phyloP scores from a whole-genome alignment of 2,888 invertebrate genomes.

The Stenchaetothrips biformis region DNA sequence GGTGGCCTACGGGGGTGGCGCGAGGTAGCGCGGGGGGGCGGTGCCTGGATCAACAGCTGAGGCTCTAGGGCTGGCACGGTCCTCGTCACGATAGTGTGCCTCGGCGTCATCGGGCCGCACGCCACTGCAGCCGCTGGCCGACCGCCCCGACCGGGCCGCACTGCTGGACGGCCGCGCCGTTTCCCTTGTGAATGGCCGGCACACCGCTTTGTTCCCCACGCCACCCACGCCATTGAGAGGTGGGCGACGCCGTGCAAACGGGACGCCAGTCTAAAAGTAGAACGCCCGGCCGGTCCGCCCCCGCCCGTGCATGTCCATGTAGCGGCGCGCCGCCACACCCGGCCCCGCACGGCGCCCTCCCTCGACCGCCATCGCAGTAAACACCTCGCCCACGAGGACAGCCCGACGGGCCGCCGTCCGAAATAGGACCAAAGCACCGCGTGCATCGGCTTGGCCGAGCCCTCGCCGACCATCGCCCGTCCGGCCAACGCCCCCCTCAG shows the following conservation, averaged over 20 bases:
- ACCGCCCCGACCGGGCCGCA: background rate
- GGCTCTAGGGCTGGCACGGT: background rate
- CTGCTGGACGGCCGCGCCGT: background rate
- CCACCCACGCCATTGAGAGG: background rate
- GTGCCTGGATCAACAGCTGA: slow-evolving; percentile 16
- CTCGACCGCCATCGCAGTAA: background rate
- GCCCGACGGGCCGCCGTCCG: too few species aligned
- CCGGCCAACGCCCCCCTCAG: too few species aligned
- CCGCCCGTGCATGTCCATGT: background rate
- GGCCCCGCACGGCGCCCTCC: background rate
- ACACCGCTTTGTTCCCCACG: background rate
- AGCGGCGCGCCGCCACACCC: background rate
- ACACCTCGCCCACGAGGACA: too few species aligned
- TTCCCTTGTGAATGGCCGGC: too few species aligned
- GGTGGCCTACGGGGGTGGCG: background rate
- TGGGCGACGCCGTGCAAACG: too few species aligned
- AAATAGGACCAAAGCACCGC: too few species aligned
- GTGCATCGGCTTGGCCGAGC: too few species aligned
- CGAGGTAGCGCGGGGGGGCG: background rate
- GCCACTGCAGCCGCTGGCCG: background rate
- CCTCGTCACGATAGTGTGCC: background rate
- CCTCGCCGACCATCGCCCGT: too few species aligned
- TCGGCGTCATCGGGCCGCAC: background rate
- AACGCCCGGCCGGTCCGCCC: background rate
- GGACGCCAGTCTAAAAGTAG: background rate